Conservation (phyloP, 2,113 vertebrate species). For the Bucco capensis region DNA sequence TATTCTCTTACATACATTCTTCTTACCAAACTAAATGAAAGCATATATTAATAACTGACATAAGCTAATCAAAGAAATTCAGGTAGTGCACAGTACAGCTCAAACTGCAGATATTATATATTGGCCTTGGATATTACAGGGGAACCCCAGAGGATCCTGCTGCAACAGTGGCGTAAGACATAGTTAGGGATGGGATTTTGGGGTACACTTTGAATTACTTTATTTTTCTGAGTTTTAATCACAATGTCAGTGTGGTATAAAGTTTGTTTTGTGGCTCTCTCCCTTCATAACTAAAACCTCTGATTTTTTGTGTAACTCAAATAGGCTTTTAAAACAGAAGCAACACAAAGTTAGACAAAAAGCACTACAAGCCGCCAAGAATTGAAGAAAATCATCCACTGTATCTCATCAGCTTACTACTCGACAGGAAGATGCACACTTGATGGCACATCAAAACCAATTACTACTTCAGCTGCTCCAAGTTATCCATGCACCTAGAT, state of each 20-base stretch:
- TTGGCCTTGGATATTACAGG: neutral
- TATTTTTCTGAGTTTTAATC: neutral
- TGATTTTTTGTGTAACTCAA: neutral
- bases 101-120: neutral
- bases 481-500: neutral
- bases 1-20: neutral
- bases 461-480: neutral
- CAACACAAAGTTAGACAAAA: neutral
- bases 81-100: neutral
- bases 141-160: neutral
- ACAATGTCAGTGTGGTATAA: accelerated
- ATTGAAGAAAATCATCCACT: neutral
- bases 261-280: neutral
- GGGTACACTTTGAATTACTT: neutral
- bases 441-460: neutral
- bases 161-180: neutral
- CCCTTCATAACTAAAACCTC: neutral
- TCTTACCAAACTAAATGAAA: neutral
- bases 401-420: neutral
- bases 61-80: neutral
- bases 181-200: neutral
- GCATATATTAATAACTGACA: neutral
- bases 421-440: neutral
- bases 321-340: neutral
- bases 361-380: neutral